Evolutionary conservation across 2,888 invertebrate genomes (phyloP).

Genomic region (Cryptosula pallasiana): DNA sequence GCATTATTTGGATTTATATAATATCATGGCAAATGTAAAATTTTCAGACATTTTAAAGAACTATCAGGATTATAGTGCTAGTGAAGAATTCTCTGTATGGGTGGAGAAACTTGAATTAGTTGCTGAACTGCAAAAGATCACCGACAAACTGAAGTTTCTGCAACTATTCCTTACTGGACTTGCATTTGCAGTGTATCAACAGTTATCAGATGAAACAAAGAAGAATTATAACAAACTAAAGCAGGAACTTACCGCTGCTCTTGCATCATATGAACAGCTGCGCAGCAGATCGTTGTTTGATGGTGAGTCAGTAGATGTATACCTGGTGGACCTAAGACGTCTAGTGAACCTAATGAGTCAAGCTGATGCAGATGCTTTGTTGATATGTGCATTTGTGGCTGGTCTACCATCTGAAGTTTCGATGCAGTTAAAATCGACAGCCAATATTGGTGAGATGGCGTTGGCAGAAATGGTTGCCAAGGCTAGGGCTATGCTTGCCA

Average conservation of each 20-base stretch:
- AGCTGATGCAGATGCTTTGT: neutral
- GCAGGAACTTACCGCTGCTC: neutral
- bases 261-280: slow-evolving; percentile 1
- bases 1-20: neutral
- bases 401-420: neutral
- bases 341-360: neutral
- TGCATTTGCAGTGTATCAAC: slow-evolving; percentile 11
- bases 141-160: slow-evolving; percentile 1
- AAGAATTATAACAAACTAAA: slow-evolving; percentile 11
- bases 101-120: slow-evolving; percentile 1
- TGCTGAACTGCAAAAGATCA: neutral
- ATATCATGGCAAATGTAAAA: neutral
- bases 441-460: neutral
- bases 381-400: slow-evolving; percentile 16
- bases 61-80: slow-evolving; percentile 3
- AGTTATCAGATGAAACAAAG: neutral
- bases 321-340: neutral
- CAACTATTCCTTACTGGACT: neutral
- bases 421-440: neutral
- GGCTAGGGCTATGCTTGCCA: neutral
- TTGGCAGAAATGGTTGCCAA: neutral
- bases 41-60: neutral
- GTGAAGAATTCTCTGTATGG: slow-evolving; percentile 9
- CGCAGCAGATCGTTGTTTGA: neutral
- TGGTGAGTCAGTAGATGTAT: slow-evolving; percentile 1